A percentile compares a stretch with the other conserved stretches of the same genome.
Conservation (phyloP, 64 coral and sea anemone genomes). For the Dendronephthya gigantea region DNA sequence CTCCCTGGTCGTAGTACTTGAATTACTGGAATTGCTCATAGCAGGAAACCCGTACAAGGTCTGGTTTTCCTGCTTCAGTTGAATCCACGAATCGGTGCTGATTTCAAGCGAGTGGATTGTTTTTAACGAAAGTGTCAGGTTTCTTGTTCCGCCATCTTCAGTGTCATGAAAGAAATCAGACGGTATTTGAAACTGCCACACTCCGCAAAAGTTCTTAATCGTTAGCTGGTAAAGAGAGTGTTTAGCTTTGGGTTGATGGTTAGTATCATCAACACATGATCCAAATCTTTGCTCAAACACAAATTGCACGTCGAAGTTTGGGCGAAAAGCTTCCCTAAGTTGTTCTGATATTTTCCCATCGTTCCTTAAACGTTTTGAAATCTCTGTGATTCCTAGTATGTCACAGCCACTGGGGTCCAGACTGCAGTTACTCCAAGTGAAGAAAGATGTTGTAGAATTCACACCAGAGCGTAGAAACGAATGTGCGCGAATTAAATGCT, state of each 20-base stretch:
- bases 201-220: constrained; percentile 11
- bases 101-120: not conserved
- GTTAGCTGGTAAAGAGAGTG: not conserved
- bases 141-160: constrained; percentile 29
- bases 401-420: not conserved
- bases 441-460: not conserved
- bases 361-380: not conserved
- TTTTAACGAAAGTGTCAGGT: constrained; percentile 25
- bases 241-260: constrained; percentile 2
- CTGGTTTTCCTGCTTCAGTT: not conserved
- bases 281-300: constrained; percentile 15
- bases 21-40: not conserved
- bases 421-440: not conserved
- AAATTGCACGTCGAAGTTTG: constrained; percentile 14
- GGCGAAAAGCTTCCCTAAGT: not conserved
- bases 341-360: constrained; percentile 13
- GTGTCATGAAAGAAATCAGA: constrained; percentile 20
- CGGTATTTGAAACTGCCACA: constrained; percentile 15
- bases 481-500: not conserved
- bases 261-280: not conserved
- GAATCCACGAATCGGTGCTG: constrained; percentile 29
- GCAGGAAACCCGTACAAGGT: constrained; percentile 27
- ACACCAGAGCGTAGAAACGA: not conserved
- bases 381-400: constrained; percentile 7
- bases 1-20: constrained; percentile 13